phyloP scores from a whole-genome alignment of 2,888 invertebrate species.

The Monochamus alternatus region DNA sequence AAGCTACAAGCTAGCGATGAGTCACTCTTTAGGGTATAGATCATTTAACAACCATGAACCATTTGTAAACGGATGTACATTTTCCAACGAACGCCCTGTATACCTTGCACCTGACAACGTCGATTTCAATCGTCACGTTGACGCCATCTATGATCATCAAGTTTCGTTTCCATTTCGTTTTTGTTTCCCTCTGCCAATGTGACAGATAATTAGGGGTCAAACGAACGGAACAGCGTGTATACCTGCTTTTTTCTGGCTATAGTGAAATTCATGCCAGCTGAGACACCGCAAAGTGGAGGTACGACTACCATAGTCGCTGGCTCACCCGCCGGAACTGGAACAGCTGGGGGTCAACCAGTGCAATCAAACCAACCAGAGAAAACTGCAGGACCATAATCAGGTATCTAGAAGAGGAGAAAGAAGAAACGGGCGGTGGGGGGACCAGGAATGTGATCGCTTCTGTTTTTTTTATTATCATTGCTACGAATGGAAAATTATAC shows the following conservation, averaged over 20 bases:
- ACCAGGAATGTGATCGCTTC: too few relatives aligned
- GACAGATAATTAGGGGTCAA: not conserved
- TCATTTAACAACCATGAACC: too few relatives aligned
- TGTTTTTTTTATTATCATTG: too few relatives aligned
- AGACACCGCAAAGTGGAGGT: slow-evolving; percentile 38
- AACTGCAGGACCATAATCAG: not conserved
- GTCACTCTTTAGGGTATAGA: too few relatives aligned
- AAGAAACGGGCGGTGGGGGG: not conserved
- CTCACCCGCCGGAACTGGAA: slow-evolving; percentile 35
- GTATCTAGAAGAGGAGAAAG: not conserved
- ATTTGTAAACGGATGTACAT: too few relatives aligned
- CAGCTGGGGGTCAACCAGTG: slow-evolving; percentile 19
- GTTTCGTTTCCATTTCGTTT: not conserved
- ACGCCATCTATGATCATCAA: not conserved
- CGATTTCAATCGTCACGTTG: too few relatives aligned
- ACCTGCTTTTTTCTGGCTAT: slow-evolving; percentile 41
- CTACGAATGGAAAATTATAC: too few relatives aligned
- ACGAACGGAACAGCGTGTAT: not conserved
- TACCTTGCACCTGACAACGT: too few relatives aligned
- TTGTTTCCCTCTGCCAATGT: not conserved
- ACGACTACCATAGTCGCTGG: slow-evolving; percentile 34
- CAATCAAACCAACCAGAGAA: not conserved
- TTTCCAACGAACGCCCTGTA: too few relatives aligned
- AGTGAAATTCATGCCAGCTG: slow-evolving; percentile 65
- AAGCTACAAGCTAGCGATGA: too few relatives aligned